Evolutionary conservation across 2,113 vertebrate species (phyloP).

Genomic region (Nanorana parkeri): DNA sequence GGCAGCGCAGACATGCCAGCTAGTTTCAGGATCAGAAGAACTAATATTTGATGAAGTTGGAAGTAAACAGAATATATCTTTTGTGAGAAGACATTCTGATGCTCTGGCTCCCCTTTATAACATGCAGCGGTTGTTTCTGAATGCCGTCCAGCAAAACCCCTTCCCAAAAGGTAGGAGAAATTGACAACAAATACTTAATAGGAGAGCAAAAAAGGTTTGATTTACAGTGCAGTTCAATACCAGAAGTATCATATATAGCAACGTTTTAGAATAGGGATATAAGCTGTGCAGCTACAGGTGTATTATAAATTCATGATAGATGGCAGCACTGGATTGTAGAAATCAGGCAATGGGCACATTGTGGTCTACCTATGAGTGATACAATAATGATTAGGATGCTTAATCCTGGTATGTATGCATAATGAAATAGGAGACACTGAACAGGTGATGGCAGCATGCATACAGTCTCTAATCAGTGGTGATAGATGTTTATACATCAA

Average conservation of each 20-base stretch:
- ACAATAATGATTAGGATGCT: not conserved
- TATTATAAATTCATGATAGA: too few species aligned
- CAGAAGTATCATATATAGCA: too few species aligned
- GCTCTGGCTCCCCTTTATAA: slow-evolving; percentile 70
- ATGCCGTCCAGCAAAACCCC: slow-evolving; percentile 73
- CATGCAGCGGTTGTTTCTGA: slow-evolving; percentile 69
- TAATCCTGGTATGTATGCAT: not conserved
- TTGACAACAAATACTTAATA: not conserved
- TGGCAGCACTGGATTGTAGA: too few species aligned
- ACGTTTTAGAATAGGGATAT: too few species aligned
- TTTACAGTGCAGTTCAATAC: not conserved
- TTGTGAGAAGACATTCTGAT: slow-evolving; percentile 60
- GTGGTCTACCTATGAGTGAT: too few species aligned
- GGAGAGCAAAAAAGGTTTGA: not conserved
- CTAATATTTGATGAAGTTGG: slow-evolving; percentile 66
- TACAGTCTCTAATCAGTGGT: not conserved
- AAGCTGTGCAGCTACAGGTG: too few species aligned
- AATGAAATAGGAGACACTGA: not conserved
- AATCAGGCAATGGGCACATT: too few species aligned
- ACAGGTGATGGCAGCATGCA: not conserved
- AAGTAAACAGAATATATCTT: slow-evolving; percentile 63
- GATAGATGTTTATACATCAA: too few species aligned
- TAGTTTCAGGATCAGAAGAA: fast-evolving
- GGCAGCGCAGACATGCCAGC: slow-evolving; percentile 57
- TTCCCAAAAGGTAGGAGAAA: slow-evolving; percentile 71